These are phyloP conservation scores for Thamnophis elegans DNA, from an alignment of 2,797 vertebrate genomes.

Conservation along the genomic window DNA sequence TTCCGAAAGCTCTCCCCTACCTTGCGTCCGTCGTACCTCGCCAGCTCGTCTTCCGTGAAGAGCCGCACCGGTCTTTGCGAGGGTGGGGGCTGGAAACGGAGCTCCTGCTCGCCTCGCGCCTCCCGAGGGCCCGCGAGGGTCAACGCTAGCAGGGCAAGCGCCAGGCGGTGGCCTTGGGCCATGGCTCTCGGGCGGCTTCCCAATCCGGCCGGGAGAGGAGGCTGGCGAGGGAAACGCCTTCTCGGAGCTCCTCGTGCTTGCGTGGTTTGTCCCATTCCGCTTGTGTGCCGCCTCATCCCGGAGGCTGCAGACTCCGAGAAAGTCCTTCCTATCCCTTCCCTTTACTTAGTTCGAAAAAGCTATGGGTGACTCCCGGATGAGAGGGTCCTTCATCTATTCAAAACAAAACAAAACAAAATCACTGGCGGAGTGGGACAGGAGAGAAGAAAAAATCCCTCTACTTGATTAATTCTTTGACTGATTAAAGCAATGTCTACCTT, in stretches of 20 bases:
- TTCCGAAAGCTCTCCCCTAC: constrained; percentile 58
- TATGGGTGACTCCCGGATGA: background rate
- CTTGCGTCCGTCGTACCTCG: constrained; percentile 82
- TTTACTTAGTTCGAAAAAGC: background rate
- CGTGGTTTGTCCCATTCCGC: too few relatives aligned
- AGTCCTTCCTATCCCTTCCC: background rate
- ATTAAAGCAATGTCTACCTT: background rate
- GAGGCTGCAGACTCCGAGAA: background rate
- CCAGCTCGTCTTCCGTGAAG: constrained; percentile 90
- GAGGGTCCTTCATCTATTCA: background rate
- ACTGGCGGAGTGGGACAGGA: background rate
- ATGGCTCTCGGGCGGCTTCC: constrained; percentile 15
- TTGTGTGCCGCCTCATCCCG: background rate
- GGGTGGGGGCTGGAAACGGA: constrained; percentile 46
- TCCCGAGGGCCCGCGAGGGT: background rate
- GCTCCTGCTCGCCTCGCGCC: constrained; percentile 11
- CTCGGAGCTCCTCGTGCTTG: background rate
- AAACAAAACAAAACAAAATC: background rate
- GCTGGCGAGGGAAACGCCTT: background rate
- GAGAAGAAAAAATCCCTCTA: background rate
- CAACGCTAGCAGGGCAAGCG: constrained; percentile 12
- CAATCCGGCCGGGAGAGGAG: background rate
- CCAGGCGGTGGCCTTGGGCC: constrained; percentile 22
- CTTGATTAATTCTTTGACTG: background rate
- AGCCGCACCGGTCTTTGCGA: constrained; percentile 75